Conservation (phyloP, 2,797 vertebrate genomes). For the Vespertilio murinus region DNA sequence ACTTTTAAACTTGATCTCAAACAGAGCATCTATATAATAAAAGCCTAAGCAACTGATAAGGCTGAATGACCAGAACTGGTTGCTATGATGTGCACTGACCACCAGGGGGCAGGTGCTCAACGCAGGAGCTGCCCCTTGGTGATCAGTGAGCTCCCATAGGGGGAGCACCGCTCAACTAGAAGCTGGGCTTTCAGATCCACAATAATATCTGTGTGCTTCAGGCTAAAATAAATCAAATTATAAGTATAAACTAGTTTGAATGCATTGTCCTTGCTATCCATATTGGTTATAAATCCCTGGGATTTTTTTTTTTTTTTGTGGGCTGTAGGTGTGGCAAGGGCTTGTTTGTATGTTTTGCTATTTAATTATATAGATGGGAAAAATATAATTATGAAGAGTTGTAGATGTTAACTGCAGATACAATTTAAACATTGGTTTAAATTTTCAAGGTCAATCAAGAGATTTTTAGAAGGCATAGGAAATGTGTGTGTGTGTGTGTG, state of each 20-base stretch:
- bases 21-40: neutral
- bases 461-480: neutral
- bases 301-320: neutral
- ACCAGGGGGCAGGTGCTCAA: too few relatives aligned
- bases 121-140: too few relatives aligned
- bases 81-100: too few relatives aligned
- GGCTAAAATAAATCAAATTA: neutral
- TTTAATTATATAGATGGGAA: neutral
- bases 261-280: neutral
- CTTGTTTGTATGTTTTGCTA: neutral
- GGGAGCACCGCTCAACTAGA: too few relatives aligned
- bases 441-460: conserved; percentile 1
- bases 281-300: neutral
- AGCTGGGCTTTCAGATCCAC: neutral
- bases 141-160: too few relatives aligned
- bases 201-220: neutral
- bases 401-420: conserved; percentile 23
- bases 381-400: neutral
- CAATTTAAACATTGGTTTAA: neutral
- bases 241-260: neutral
- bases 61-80: too few relatives aligned
- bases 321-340: neutral
- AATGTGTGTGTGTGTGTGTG: neutral
- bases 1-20: conserved; percentile 35
- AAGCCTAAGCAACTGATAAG: too few relatives aligned